phyloP scores from a whole-genome alignment of 1,140 invertebrate genomes.

The Camponotus vicinus region DNA sequence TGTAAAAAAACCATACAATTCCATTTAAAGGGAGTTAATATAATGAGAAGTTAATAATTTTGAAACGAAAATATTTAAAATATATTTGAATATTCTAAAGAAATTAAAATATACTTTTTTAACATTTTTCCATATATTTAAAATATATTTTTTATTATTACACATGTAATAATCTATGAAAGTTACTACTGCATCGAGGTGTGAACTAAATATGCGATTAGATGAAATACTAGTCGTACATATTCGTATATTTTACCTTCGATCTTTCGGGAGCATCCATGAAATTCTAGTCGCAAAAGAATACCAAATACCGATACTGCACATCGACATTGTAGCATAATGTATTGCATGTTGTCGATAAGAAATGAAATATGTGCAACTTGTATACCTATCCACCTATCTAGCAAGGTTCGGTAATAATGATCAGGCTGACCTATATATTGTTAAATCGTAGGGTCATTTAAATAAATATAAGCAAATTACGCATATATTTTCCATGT shows the following conservation, averaged over 20 bases:
- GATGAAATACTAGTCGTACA: background rate
- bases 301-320: background rate
- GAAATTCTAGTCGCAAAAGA: constrained; percentile 2
- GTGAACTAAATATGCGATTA: background rate
- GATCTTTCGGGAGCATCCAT: background rate
- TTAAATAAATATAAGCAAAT: background rate
- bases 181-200: background rate
- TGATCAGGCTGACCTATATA: background rate
- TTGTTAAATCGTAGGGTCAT: background rate
- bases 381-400: background rate
- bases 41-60: background rate
- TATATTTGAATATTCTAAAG: background rate
- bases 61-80: no score
- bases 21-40: background rate
- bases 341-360: constrained; percentile 17
- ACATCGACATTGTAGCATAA: background rate
- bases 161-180: no score
- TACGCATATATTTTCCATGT: constrained; percentile 1
- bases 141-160: no score
- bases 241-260: background rate
- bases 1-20: background rate
- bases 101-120: background rate
- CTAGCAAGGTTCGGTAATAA: background rate
- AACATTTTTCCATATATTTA: no score
- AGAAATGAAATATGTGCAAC: constrained; percentile 18